Evolutionary conservation across 2,888 invertebrate genomes (phyloP), one percentile per base, ranked within the genome.

Genomic region (Papilio demoleus): DNA sequence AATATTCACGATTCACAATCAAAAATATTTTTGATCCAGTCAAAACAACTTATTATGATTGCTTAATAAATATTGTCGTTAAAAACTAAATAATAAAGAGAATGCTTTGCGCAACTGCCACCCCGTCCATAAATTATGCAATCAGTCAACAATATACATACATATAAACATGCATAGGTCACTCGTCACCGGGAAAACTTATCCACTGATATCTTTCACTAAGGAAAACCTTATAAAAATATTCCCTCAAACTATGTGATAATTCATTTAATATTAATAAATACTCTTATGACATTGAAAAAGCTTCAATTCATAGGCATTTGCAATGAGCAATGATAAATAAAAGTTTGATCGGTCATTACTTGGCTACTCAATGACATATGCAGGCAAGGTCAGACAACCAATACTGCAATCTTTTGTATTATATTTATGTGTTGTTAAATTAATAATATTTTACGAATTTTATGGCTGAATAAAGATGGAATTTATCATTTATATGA

Each of bases 11-110:
- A 74, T 77, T 85, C 82, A 84, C 87, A 88, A 90, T 90, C 89
- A 90, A 83, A 83, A 72, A 67, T 36, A 62, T 83, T 77, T 89
- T 90, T 91, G 92, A 92, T 91, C 91, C 91, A 90, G 90, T 91
- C 91, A 91, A 91, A 90, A 77, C 73, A 79, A 75, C 78, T 80
- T 78, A 78, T 79, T 80, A 75, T 76, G 80, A 79, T 78, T 75
- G 75, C 74, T 70, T 70, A 72, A 73, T 72, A 68, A 68, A 63
- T 67, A 67, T 62, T 61, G 66, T 61, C 27, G 40, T 62, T 61
- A 74, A 75, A 81, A 78, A 81, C 79, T 79, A 82, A 81, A 76
- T 80, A 81, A 84, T 82, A 79, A 79, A 79, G 79, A 80, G 78
- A 78, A 79, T 81, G 81, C 80, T 84, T 85, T 83, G 81, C 84